Evolutionary conservation across 2,113 vertebrate genomes (phyloP).

Genomic region (Tupaia tana): DNA sequence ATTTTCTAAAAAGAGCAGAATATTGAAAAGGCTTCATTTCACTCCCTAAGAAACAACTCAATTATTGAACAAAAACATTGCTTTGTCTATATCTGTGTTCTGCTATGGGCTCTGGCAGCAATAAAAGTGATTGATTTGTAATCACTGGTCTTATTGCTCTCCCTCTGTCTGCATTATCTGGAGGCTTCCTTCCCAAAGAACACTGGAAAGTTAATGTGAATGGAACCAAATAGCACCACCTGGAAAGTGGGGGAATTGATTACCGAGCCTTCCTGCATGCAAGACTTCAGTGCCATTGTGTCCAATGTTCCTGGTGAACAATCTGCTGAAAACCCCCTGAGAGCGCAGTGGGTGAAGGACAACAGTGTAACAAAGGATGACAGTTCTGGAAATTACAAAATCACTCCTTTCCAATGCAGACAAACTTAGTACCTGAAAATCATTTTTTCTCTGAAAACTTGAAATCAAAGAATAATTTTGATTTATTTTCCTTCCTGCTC

Average conservation of each 20-base stretch:
- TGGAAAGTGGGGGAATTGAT: conserved; percentile 82
- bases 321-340: conserved; percentile 68
- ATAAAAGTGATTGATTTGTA: conserved; percentile 77
- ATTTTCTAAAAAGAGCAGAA: conserved; percentile 45
- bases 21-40: conserved; percentile 6
- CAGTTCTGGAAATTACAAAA: conserved; percentile 82
- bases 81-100: conserved; percentile 39
- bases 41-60: conserved; percentile 64
- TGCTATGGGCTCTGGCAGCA: conserved; percentile 51
- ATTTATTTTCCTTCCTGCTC: conserved; percentile 62
- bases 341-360: conserved; percentile 63
- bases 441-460: conserved; percentile 60
- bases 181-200: conserved; percentile 62
- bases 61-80: background rate
- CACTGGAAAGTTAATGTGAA: conserved; percentile 41
- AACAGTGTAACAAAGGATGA: conserved; percentile 66
- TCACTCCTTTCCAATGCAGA: conserved; percentile 66
- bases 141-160: conserved; percentile 65
- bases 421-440: conserved; percentile 55
- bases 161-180: conserved; percentile 54
- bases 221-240: conserved; percentile 69
- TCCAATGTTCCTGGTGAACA: conserved; percentile 69
- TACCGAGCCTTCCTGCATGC: conserved; percentile 63
- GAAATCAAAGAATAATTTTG: conserved; percentile 69
- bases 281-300: conserved; percentile 67